Conservation (phyloP, 2,797 vertebrate genomes). For the Oreortyx pictus region DNA sequence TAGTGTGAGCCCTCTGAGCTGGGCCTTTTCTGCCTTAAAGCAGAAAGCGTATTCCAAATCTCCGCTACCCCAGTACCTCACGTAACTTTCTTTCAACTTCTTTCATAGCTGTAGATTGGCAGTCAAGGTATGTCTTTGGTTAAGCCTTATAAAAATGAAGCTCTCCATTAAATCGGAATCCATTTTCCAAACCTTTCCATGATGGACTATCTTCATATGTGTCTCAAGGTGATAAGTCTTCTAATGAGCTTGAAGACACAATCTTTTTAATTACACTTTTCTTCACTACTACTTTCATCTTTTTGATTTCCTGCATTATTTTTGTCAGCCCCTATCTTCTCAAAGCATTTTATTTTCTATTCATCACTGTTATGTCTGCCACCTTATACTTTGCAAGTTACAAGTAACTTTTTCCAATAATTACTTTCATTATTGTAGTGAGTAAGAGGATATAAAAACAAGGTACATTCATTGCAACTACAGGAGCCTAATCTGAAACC, state of each 20-base stretch:
- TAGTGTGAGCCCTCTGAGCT: background rate
- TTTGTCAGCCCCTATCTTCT: background rate
- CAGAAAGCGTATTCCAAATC: background rate
- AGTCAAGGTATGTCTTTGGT: background rate
- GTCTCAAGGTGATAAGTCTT: background rate
- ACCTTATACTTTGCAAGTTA: background rate
- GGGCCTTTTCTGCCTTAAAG: background rate
- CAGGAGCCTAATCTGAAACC: constrained; percentile 15
- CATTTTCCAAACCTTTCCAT: background rate
- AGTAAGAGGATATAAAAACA: background rate
- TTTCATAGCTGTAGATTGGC: background rate
- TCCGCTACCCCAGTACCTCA: background rate
- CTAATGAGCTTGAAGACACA: background rate
- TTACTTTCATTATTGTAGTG: constrained; percentile 1
- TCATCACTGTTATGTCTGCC: background rate
- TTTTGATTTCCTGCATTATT: background rate
- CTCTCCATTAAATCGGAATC: background rate
- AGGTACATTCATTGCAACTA: background rate
- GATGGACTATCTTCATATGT: background rate
- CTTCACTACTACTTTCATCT: background rate
- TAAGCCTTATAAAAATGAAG: background rate
- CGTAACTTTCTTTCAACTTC: background rate
- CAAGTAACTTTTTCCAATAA: background rate
- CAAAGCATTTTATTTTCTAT: background rate
- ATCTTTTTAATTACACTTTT: background rate